Conservation (phyloP, 2,888 invertebrate species). For the Archips xylosteana region DNA sequence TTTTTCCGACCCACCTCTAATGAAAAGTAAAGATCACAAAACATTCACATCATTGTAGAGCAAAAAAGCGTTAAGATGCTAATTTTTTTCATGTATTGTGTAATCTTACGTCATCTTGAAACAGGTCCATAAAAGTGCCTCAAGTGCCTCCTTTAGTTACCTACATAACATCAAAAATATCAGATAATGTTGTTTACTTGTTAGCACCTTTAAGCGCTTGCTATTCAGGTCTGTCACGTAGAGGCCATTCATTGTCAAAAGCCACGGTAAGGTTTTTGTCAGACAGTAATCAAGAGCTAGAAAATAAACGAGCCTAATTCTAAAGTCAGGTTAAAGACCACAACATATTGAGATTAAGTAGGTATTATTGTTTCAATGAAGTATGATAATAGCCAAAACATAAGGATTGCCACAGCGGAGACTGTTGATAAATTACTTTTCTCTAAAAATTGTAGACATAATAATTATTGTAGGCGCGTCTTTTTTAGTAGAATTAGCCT, state of each 20-base stretch:
- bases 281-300: neutral
- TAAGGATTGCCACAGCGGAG: too few species aligned
- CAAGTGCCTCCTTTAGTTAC: too few species aligned
- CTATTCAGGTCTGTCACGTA: conserved; percentile 20
- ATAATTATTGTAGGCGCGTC: too few species aligned
- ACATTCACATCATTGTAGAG: too few species aligned
- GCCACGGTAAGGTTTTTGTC: conserved; percentile 17
- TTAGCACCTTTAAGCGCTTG: conserved; percentile 2
- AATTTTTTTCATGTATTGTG: too few species aligned
- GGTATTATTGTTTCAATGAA: neutral
- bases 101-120: neutral
- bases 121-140: neutral
- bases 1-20: too few species aligned
- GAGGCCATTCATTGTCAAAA: conserved; percentile 19
- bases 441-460: too few species aligned
- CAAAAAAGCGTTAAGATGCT: too few species aligned
- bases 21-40: too few species aligned
- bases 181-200: neutral
- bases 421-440: too few species aligned
- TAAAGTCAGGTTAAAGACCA: neutral
- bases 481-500: too few species aligned
- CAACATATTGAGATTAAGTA: neutral
- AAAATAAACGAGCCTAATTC: neutral
- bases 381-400: neutral
- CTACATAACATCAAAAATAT: neutral